phyloP scores from a whole-genome alignment of 2,113 vertebrate genomes.

The Cnemophilus loriae region DNA sequence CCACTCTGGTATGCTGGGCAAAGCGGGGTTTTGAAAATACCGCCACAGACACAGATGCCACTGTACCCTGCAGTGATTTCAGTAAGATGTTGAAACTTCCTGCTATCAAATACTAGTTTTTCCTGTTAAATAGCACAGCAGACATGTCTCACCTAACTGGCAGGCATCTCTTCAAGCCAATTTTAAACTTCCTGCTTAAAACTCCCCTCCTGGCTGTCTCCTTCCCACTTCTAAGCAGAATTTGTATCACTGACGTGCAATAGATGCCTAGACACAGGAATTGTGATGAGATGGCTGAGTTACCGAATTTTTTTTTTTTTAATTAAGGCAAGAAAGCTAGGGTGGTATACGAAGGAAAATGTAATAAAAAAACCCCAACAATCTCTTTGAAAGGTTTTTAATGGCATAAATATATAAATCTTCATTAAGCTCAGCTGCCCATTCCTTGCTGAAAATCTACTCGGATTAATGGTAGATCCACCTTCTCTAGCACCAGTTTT shows the following conservation, averaged over 20 bases:
- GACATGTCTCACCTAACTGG: not conserved
- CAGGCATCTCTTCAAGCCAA: not conserved
- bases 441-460: not conserved
- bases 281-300: not conserved
- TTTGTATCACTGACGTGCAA: not conserved
- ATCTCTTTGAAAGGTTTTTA: not conserved
- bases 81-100: not conserved
- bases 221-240: not conserved
- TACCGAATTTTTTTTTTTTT: not conserved
- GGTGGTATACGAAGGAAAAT: not conserved
- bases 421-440: not conserved
- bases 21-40: not conserved
- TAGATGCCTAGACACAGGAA: not conserved
- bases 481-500: not conserved
- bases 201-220: not conserved
- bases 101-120: slow-evolving; percentile 14
- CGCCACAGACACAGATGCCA: not conserved
- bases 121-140: slow-evolving; percentile 1
- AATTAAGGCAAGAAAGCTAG: not conserved
- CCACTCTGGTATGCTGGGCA: not conserved
- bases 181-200: not conserved
- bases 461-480: not conserved
- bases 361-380: not conserved
- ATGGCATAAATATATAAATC: not conserved
- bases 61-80: not conserved